Conservation (phyloP, 2,113 vertebrate species). For the Scomber colias region DNA sequence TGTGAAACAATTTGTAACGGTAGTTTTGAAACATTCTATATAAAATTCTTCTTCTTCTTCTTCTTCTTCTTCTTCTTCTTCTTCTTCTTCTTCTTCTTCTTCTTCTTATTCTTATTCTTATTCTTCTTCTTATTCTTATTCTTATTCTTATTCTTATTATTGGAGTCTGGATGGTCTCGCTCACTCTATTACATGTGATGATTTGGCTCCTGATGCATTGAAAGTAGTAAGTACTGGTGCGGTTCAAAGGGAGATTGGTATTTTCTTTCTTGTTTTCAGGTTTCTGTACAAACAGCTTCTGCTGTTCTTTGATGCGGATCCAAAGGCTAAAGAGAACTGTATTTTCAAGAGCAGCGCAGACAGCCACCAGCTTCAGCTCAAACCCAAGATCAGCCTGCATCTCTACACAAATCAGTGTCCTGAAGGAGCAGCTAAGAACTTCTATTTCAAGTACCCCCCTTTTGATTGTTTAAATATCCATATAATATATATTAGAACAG, state of each 20-base stretch:
- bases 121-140: too few species aligned
- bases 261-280: conserved; percentile 75
- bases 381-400: conserved; percentile 87
- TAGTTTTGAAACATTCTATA: too few species aligned
- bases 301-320: conserved; percentile 82
- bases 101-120: too few species aligned
- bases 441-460: conserved; percentile 67
- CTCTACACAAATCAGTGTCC: conserved; percentile 88
- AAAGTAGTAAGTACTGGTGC: conserved; percentile 11
- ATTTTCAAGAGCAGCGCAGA: conserved; percentile 83
- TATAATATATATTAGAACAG: neutral
- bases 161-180: neutral
- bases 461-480: neutral
- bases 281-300: conserved; percentile 91
- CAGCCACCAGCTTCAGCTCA: conserved; percentile 83
- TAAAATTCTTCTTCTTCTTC: too few species aligned
- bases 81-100: too few species aligned
- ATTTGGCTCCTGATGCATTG: conserved; percentile 10
- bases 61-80: too few species aligned
- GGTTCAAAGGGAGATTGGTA: conserved; percentile 6
- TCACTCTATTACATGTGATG: neutral
- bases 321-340: conserved; percentile 77
- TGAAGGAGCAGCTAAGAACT: conserved; percentile 78
- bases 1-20: too few species aligned
- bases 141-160: too few species aligned